A percentile compares a stretch with the other conserved stretches of the same genome.
Conservation (phyloP, 2,888 invertebrate genomes). For the Antheraea yamamai region DNA sequence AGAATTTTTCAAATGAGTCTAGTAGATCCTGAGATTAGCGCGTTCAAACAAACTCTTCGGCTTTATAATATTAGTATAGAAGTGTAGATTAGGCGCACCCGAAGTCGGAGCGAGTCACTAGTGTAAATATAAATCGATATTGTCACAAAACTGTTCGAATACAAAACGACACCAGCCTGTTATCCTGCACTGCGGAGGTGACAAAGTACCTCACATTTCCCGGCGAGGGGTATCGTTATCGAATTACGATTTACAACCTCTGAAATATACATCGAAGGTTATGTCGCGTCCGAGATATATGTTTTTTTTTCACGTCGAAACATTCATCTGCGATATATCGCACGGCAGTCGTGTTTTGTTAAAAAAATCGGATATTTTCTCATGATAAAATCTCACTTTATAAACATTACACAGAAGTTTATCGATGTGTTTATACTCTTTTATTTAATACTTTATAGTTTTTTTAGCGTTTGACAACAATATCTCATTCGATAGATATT, state of each 20-base stretch:
- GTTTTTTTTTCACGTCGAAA: slow-evolving; percentile 44
- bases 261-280: slow-evolving; percentile 66
- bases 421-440: not conserved
- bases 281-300: slow-evolving; percentile 59
- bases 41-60: too few relatives aligned
- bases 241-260: slow-evolving; percentile 75
- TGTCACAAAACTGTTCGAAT: not conserved
- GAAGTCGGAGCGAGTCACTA: too few relatives aligned
- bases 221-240: slow-evolving; percentile 54
- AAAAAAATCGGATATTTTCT: not conserved
- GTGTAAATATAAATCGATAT: not conserved
- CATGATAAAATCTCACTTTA: not conserved
- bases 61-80: too few relatives aligned
- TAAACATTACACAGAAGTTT: not conserved
- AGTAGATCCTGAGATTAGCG: too few relatives aligned
- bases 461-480: too few relatives aligned
- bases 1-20: too few relatives aligned
- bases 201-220: slow-evolving; percentile 22
- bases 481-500: too few relatives aligned
- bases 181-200: not conserved
- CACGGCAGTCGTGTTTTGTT: slow-evolving; percentile 21
- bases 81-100: too few relatives aligned
- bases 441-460: too few relatives aligned
- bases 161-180: not conserved
- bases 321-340: slow-evolving; percentile 54